phyloP scores from a whole-genome alignment of 2,113 vertebrate genomes.

The Coregonus clupeaformis region DNA sequence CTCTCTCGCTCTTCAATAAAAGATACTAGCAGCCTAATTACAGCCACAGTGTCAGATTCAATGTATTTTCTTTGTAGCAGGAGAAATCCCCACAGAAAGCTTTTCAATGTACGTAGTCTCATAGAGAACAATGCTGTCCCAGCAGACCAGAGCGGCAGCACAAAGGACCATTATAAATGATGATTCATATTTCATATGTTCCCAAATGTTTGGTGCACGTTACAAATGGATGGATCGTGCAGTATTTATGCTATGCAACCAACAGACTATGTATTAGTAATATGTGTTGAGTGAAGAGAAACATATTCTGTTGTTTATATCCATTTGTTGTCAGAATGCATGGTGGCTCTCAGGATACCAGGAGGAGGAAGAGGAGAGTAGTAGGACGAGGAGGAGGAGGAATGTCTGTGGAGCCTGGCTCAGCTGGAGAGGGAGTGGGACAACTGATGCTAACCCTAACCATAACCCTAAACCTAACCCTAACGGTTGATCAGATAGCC shows the following conservation, averaged over 20 bases:
- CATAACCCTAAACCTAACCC: too few species aligned
- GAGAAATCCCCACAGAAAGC: slow-evolving; percentile 76
- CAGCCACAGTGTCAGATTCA: slow-evolving; percentile 79
- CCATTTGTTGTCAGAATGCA: slow-evolving; percentile 66
- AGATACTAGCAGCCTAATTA: slow-evolving; percentile 64
- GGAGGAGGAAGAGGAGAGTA: slow-evolving; percentile 49
- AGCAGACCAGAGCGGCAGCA: slow-evolving; percentile 57
- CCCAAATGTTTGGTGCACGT: slow-evolving; percentile 67
- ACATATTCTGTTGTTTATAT: slow-evolving; percentile 67
- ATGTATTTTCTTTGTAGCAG: slow-evolving; percentile 78
- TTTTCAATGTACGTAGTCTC: slow-evolving; percentile 82
- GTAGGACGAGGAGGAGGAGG: too few species aligned
- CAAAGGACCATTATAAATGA: slow-evolving; percentile 80
- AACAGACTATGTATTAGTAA: slow-evolving; percentile 80
- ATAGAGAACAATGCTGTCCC: slow-evolving; percentile 16
- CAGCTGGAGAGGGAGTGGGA: slow-evolving; percentile 7
- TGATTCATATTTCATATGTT: slow-evolving; percentile 84
- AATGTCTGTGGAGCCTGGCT: background rate
- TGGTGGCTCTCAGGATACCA: slow-evolving; percentile 41
- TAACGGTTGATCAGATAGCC: too few species aligned
- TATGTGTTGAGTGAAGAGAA: slow-evolving; percentile 53
- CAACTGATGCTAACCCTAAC: background rate
- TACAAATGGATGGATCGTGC: slow-evolving; percentile 80
- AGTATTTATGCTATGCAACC: slow-evolving; percentile 82
- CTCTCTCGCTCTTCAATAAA: slow-evolving; percentile 4